phyloP scores from a whole-genome alignment of 2,113 vertebrate genomes.

The Regulus satrapa region DNA sequence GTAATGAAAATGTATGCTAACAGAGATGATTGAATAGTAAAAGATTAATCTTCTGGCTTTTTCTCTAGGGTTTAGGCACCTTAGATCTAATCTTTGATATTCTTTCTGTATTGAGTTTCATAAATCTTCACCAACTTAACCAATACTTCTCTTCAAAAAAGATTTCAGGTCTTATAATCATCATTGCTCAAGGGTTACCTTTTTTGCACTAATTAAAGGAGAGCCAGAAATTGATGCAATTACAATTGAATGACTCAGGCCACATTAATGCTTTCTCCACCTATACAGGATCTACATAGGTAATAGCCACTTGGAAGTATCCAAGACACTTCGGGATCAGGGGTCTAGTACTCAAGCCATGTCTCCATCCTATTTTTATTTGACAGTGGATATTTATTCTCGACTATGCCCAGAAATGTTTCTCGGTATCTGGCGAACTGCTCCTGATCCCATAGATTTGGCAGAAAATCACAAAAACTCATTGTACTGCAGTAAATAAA shows the following conservation, averaged over 20 bases:
- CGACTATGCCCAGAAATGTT: background rate
- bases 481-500: background rate
- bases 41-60: background rate
- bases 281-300: background rate
- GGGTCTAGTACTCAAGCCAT: background rate
- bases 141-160: background rate
- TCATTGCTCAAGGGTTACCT: background rate
- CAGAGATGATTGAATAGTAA: constrained; percentile 16
- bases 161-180: background rate
- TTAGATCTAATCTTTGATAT: background rate
- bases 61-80: background rate
- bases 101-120: background rate
- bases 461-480: background rate
- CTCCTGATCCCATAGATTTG: background rate
- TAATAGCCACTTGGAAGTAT: background rate
- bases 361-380: background rate
- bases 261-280: background rate
- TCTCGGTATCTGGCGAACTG: background rate
- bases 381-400: background rate
- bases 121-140: background rate
- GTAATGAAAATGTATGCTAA: constrained; percentile 15
- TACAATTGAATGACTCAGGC: background rate
- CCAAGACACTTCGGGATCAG: background rate
- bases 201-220: background rate
- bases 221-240: background rate